Conservation (phyloP, 2,797 vertebrate genomes). For the Bradypus variegatus region DNA sequence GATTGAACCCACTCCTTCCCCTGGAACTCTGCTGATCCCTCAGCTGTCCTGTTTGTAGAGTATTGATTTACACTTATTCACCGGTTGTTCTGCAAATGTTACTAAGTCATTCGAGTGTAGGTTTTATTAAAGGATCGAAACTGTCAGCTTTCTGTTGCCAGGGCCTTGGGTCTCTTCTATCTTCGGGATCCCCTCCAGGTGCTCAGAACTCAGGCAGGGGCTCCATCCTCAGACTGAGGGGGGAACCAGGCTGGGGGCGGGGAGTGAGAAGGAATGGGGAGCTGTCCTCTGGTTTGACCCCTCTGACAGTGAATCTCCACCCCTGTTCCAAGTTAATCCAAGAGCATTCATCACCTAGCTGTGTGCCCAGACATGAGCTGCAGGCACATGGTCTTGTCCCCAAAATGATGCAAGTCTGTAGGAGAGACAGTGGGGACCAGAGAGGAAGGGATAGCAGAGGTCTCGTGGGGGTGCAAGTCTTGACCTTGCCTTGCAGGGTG, state of each 20-base stretch:
- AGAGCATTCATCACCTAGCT: no score
- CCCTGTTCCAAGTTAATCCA: neutral
- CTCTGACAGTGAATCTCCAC: neutral
- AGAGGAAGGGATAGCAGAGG: fast-evolving
- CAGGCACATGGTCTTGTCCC: neutral
- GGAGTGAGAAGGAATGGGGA: neutral
- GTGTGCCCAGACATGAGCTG: neutral
- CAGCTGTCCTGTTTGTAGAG: neutral
- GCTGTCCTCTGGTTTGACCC: neutral
- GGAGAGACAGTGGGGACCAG: neutral
- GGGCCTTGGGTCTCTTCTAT: neutral
- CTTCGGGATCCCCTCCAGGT: neutral
- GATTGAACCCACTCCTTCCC: neutral
- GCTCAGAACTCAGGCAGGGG: neutral
- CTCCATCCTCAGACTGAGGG: neutral
- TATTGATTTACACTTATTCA: neutral
- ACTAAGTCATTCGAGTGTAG: neutral
- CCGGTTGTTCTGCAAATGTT: neutral
- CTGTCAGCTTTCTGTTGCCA: neutral
- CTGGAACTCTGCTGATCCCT: neutral
- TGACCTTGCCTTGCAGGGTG: no score
- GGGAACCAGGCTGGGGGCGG: neutral
- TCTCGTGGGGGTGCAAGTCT: neutral
- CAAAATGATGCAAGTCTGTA: neutral
- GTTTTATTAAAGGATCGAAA: neutral